These are phyloP conservation scores for Cheirogaleus medius DNA, from an alignment of 2,113 vertebrate species.

Conservation along the genomic window DNA sequence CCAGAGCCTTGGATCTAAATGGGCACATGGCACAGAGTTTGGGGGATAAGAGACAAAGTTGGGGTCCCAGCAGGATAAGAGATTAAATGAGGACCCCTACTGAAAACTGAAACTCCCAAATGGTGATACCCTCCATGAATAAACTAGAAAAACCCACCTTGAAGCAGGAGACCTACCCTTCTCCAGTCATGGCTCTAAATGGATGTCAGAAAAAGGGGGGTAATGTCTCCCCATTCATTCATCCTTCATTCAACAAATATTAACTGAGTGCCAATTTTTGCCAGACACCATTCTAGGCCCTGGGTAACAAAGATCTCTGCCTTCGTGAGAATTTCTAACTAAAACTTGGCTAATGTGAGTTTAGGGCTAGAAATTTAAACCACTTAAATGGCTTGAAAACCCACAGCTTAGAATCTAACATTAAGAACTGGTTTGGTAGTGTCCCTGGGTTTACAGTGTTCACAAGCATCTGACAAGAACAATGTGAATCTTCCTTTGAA, in stretches of 20 bases:
- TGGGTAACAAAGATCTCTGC: neutral
- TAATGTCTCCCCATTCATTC: neutral
- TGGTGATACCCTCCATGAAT: neutral
- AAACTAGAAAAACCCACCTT: neutral
- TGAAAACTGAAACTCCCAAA: neutral
- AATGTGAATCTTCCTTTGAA: neutral
- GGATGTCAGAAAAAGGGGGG: neutral
- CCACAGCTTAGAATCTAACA: neutral
- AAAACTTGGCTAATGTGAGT: neutral
- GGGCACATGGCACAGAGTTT: neutral
- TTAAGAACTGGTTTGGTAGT: neutral
- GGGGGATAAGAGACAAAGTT: neutral
- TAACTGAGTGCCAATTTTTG: neutral
- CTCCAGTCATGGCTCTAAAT: neutral
- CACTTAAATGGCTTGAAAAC: neutral
- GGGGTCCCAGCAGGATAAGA: neutral
- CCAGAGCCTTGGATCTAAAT: neutral
- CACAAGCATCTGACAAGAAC: neutral
- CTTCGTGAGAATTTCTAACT: neutral
- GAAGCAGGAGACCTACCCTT: neutral
- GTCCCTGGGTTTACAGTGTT: neutral
- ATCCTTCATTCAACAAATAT: neutral
- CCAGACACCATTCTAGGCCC: neutral
- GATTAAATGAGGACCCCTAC: neutral
- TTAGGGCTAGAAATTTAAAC: conserved; percentile 8